phyloP scores from a whole-genome alignment of 2,113 vertebrate species.

The Oceanodroma tethys region DNA sequence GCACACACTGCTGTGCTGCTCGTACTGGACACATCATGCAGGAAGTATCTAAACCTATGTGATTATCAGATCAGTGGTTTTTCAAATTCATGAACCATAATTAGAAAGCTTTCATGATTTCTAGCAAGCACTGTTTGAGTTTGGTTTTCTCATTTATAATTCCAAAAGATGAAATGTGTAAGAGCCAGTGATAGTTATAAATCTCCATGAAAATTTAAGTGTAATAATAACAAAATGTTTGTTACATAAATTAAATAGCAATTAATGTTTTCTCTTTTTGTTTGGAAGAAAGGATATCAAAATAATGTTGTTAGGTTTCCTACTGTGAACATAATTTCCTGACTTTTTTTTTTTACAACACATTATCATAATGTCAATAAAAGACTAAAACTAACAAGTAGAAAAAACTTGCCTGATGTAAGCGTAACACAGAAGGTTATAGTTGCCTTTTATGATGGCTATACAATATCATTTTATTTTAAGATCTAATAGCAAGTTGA shows the following conservation, averaged over 20 bases:
- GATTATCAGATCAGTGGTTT: slow-evolving; percentile 46
- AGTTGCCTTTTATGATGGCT: slow-evolving; percentile 52
- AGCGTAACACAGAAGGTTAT: slow-evolving; percentile 30
- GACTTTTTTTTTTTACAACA: slow-evolving; percentile 67
- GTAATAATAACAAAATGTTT: slow-evolving; percentile 72
- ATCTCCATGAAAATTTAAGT: slow-evolving; percentile 66
- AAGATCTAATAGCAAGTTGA: slow-evolving; percentile 66
- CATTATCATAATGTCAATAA: slow-evolving; percentile 54
- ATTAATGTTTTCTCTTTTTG: slow-evolving; percentile 72
- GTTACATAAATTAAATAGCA: slow-evolving; percentile 76
- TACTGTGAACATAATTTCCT: slow-evolving; percentile 84
- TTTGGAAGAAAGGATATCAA: slow-evolving; percentile 70
- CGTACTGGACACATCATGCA: neutral
- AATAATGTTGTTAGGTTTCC: slow-evolving; percentile 71
- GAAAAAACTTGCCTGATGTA: slow-evolving; percentile 52
- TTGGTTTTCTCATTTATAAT: slow-evolving; percentile 54
- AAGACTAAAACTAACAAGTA: slow-evolving; percentile 67
- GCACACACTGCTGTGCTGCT: neutral
- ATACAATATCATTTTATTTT: slow-evolving; percentile 63
- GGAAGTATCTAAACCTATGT: neutral
- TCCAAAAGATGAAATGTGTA: slow-evolving; percentile 14
- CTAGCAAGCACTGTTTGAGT: slow-evolving; percentile 44
- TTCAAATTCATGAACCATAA: slow-evolving; percentile 53
- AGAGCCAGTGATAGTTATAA: slow-evolving; percentile 54
- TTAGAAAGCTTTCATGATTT: slow-evolving; percentile 61